Conservation (phyloP, 2,797 vertebrate genomes). For the Halcyon leucocephala region DNA sequence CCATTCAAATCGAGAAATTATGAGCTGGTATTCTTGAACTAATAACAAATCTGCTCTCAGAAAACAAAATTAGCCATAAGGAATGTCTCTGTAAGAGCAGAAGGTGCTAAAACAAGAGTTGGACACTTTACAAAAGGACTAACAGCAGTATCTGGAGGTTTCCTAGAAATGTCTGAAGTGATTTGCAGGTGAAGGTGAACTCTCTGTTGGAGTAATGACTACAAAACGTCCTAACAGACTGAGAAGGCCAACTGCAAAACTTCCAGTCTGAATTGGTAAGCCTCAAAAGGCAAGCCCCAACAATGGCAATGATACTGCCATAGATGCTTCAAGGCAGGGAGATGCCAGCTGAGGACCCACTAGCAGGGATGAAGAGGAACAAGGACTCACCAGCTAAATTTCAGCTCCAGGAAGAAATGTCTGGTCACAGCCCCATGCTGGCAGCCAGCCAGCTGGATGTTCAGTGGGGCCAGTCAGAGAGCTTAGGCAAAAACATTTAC, state of each 20-base stretch:
- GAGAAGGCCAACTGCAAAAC: not conserved
- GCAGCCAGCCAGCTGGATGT: not conserved
- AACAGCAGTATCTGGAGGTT: constrained; percentile 41
- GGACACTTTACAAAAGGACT: constrained; percentile 60
- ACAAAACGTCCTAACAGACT: not conserved
- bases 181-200: constrained; percentile 34
- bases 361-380: not conserved
- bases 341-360: not conserved
- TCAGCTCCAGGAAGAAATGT: not conserved
- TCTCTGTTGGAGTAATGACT: constrained; percentile 1
- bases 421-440: not conserved
- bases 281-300: not conserved
- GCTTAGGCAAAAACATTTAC: not conserved
- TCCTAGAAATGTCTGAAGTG: constrained; percentile 11
- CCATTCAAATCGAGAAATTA: not conserved
- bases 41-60: not conserved
- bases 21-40: not conserved
- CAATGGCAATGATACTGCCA: not conserved
- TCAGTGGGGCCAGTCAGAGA: not conserved
- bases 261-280: not conserved
- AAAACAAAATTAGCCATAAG: constrained; percentile 41
- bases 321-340: not conserved
- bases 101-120: constrained; percentile 22
- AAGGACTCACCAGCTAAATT: not conserved
- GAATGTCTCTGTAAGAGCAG: constrained; percentile 18